Base-by-base conservation (phyloP, 1,140 invertebrate species). In the Calosoma granatense region DNA sequence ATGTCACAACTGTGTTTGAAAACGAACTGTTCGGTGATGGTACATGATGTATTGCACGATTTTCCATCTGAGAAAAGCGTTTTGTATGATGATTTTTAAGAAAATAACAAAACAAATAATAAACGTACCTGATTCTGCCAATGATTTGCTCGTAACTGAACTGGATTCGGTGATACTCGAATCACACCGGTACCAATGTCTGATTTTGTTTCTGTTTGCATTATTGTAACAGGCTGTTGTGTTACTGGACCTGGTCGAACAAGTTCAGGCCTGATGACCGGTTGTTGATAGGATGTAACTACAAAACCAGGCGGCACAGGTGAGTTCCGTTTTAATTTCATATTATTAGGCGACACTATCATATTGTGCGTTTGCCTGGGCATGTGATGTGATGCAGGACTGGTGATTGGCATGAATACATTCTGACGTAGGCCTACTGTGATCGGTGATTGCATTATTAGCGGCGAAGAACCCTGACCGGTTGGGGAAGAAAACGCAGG, bases 371-470 rank as follows among this genome's bases (percentile, higher is more conserved):
- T 21, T 67, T 68, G 41, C 69, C 63, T 60, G 73, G 60, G 67
- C 66, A 43, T 74, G 67, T 70, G 75, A 68, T 61, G 73, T 61
- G 70, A 69, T 60, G 72, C 82, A 56, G 82, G 84, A 69, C 78
- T 85, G 55, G 78, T 85, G 64, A 93, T 93, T 19, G 90, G 90
- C 78, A 91, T 86, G 70, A 94, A 94, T 54, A 92, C 81, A 74
- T 92, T 87, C 61, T 86, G 86, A 60, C 81, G 55, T 77, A 78
- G 67, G 70, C 82, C 68, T 72, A 78, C 61, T 70, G 77, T 79
- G 20, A 82, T 76, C 15, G 85, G 85, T 17, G 84, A 84, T 61
- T 83, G 81, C 67, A 80, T 80, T 57, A 81, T 78, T 62, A 80
- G 80, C 14, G 81, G 81, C 15, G 83, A 85, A 65, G 80, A 77